Evolutionary conservation across 1,140 invertebrate species (phyloP).

Genomic region (Drosophila hydei): DNA sequence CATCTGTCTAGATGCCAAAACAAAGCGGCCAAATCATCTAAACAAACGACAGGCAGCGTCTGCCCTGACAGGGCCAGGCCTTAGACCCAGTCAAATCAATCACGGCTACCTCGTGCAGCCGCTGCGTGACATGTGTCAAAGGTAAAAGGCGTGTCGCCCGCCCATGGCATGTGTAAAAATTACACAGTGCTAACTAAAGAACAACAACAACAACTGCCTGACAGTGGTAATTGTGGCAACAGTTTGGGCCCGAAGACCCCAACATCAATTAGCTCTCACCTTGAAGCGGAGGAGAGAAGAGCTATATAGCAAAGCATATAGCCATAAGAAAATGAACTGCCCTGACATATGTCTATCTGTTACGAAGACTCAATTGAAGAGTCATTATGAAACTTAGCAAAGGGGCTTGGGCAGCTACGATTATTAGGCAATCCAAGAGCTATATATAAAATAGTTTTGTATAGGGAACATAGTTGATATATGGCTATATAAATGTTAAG

Average conservation of each 20-base stretch:
- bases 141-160: conserved; percentile 50
- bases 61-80: conserved; percentile 11
- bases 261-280: conserved; percentile 74
- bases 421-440: no score
- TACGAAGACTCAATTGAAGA: no score
- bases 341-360: no score
- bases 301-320: no score
- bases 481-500: neutral
- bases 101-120: conserved; percentile 32
- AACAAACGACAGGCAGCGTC: conserved; percentile 43
- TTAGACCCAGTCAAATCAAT: conserved; percentile 57
- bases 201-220: neutral
- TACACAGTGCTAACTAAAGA: conserved; percentile 54
- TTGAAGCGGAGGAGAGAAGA: no score
- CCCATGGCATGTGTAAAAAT: conserved; percentile 60
- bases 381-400: no score
- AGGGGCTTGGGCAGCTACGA: no score
- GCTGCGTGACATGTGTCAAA: conserved; percentile 71
- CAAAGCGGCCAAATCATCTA: conserved; percentile 23
- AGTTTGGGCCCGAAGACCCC: conserved; percentile 35
- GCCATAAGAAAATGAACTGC: no score
- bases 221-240: conserved; percentile 34
- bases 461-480: no score
- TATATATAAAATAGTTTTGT: no score
- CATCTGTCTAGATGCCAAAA: conserved; percentile 32